Evolutionary conservation across 2,888 invertebrate genomes (phyloP), one percentile per base, ranked within the genome.

Genomic region (Monopis laevigella): DNA sequence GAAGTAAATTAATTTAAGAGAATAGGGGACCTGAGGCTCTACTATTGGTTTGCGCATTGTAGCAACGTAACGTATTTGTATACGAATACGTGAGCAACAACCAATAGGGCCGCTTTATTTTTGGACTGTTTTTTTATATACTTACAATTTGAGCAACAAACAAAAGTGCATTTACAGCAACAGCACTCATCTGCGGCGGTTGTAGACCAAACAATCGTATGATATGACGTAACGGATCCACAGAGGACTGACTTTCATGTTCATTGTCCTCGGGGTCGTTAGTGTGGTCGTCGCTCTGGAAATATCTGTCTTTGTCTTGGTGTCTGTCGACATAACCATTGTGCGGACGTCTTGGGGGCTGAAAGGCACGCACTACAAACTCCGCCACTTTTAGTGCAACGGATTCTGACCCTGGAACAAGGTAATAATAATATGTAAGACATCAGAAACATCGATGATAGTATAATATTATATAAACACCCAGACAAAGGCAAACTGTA

Each of bases 61-160:
- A n/a, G n/a, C n/a, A n/a, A n/a, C n/a, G n/a, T n/a, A n/a, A n/a
- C n/a, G n/a, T n/a, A n/a, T n/a, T n/a, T n/a, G n/a, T n/a, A n/a
- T n/a, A n/a, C n/a, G n/a, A n/a, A n/a, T n/a, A n/a, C n/a, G n/a
- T n/a, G n/a, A n/a, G n/a, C n/a, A n/a, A n/a, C n/a, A n/a, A n/a
- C n/a, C n/a, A n/a, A n/a, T n/a, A n/a, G n/a, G n/a, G n/a, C n/a
- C n/a, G n/a, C n/a, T n/a, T n/a, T n/a, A n/a, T n/a, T n/a, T n/a
- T n/a, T n/a, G n/a, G n/a, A n/a, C n/a, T n/a, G n/a, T n/a, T n/a
- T n/a, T n/a, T n/a, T n/a, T n/a, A n/a, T n/a, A 18, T 6, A 65
- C 82, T 80, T 69, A 92, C 93, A 86, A 92, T 82, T 71, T 93
- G 92, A 1, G 93, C 92, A 11, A 93, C 83, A 65, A 92, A 91